Base-by-base conservation (phyloP, 2,888 invertebrate genomes). In the Anarsia innoxiella region DNA sequence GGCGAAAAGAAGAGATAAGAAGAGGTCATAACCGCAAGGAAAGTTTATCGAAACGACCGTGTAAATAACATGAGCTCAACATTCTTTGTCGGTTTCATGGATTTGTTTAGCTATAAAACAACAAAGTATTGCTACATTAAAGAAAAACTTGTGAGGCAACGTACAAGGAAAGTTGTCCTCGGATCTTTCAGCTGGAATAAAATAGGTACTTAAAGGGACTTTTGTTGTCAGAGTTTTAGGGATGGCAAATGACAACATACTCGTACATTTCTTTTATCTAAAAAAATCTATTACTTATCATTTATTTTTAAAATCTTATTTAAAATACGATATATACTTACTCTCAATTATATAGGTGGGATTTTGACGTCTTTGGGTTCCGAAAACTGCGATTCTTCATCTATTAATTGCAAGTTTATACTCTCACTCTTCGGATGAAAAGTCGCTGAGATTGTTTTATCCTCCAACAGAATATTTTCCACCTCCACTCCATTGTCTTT, bases 401-500 rank as follows among this genome's bases (percentile, higher is more conserved):
- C 67, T 37, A 83, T 82, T 40, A 82, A 55, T 37, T 82, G 80
- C 48, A 83, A 62, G 53, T 73, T 82, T 1, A 78, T 53, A 49
- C 69, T 77, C 39, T 82, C 82, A 50, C 47, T 71, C 49, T 67
- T 76, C 16, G 70, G 68, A 30, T 77, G 70, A 53, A 67, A 76
- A 19, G 74, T 66, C 3, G 71, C 72, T 26, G 79, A 64, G 42
- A 76, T 57, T 12, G 66, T 55, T 47, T 79, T 83, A 36, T 83
- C 83, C 53, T 84, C 84, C 56, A 88, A 66, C 39, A 87, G 53
- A 48, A 88, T 87, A 49, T 80, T 87, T 55, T 89, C 88, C 43
- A 87, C 76, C 52, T 89, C 88, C 1, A 88, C 86, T 27, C 80
- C 82, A 50, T 80, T 86, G 5, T 86, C 86, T 56, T 85, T 88